Conservation (phyloP, 2,888 invertebrate genomes). For the Caenorhabditis angaria region DNA sequence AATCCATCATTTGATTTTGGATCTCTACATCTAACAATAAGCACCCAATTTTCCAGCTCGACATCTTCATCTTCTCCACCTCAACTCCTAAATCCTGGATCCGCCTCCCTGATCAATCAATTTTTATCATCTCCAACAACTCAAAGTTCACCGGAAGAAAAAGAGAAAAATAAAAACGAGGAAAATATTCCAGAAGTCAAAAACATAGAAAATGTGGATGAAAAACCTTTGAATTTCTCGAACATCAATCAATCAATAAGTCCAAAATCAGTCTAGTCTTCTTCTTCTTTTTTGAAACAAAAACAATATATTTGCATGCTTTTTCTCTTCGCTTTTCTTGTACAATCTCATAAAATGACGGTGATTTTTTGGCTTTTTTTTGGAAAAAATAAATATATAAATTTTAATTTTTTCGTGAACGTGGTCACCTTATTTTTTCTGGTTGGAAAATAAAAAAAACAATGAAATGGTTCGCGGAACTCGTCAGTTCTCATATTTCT, state of each 20-base stretch:
- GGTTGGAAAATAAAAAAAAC: too few species aligned
- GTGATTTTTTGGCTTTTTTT: conserved; percentile 15
- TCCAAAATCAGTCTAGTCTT: conserved; percentile 23
- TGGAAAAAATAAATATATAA: not conserved
- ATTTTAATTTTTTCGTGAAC: too few species aligned
- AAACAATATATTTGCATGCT: conserved; percentile 8
- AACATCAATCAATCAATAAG: conserved; percentile 20
- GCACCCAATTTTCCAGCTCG: not conserved
- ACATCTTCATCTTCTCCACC: not conserved
- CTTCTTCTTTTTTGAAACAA: conserved; percentile 1
- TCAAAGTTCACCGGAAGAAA: conserved; percentile 11
- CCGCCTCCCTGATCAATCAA: conserved; percentile 9
- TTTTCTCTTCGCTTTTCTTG: conserved; percentile 10
- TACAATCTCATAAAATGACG: conserved; percentile 31
- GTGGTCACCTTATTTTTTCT: too few species aligned
- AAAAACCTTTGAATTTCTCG: conserved; percentile 27
- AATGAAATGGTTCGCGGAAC: too few species aligned
- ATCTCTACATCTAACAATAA: not conserved
- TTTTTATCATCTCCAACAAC: conserved; percentile 15
- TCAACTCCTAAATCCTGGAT: conserved; percentile 13
- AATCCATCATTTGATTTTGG: not conserved
- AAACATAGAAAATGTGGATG: conserved; percentile 16
- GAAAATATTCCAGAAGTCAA: conserved; percentile 19
- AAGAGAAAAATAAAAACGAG: conserved; percentile 8
- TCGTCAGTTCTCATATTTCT: too few species aligned